Percentiles rank a stretch among this genome's conserved stretches.
phyloP scores from a whole-genome alignment of 2,888 invertebrate genomes.

The Diachrysia chrysitis region DNA sequence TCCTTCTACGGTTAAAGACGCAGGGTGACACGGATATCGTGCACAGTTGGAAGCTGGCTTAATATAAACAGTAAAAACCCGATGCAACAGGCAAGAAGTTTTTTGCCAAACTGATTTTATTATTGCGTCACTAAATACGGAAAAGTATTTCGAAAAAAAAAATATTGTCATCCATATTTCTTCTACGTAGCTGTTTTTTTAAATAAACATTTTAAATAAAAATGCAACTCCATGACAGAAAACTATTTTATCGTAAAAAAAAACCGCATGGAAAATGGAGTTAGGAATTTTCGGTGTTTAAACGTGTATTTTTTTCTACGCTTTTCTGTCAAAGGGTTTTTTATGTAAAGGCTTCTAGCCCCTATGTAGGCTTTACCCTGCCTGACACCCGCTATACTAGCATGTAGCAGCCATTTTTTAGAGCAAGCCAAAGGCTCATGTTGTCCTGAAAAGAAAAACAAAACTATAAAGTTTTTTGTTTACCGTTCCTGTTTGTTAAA shows the following conservation, averaged over 20 bases:
- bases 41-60: neutral
- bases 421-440: neutral
- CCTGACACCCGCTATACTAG: neutral
- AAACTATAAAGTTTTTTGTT: neutral
- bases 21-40: no score
- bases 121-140: no score
- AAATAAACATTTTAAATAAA: neutral
- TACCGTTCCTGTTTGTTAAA: neutral
- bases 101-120: no score
- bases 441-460: neutral
- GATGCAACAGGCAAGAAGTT: no score
- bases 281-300: neutral
- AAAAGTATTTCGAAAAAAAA: no score
- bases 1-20: no score
- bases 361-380: neutral
- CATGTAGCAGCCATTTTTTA: neutral
- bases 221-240: neutral
- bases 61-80: no score
- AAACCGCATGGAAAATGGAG: neutral
- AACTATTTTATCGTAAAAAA: neutral
- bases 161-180: no score
- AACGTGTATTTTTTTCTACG: neutral
- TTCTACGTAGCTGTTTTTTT: neutral
- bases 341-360: conserved; percentile 3
- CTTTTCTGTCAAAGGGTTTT: neutral